phyloP scores from a whole-genome alignment of 2,797 vertebrate species.

The Sebastes hopkinsi region DNA sequence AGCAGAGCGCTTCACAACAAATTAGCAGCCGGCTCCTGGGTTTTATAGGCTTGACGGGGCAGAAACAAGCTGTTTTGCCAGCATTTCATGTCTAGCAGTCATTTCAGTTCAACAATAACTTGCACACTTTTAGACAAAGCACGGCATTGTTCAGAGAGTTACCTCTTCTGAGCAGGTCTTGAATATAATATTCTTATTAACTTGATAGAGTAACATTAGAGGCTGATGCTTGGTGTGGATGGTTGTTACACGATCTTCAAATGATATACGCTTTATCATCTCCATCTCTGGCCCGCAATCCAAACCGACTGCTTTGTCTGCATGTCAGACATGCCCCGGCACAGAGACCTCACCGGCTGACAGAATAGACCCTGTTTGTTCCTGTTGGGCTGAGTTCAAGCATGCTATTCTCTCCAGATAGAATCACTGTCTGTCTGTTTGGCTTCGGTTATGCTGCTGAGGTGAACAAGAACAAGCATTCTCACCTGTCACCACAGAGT shows the following conservation, averaged over 20 bases:
- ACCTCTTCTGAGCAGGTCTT: not conserved
- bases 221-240: not conserved
- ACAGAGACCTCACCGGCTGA: conserved; percentile 22
- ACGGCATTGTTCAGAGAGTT: conserved; percentile 28
- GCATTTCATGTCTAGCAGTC: conserved; percentile 32
- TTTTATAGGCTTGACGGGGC: conserved; percentile 55
- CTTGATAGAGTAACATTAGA: not conserved
- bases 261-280: conserved; percentile 20
- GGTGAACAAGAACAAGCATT: conserved; percentile 22
- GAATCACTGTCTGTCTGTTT: conserved; percentile 38
- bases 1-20: conserved; percentile 23
- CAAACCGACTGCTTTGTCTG: conserved; percentile 29
- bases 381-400: conserved; percentile 34
- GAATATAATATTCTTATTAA: not conserved
- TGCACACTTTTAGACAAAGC: conserved; percentile 36
- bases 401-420: conserved; percentile 43
- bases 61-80: conserved; percentile 34
- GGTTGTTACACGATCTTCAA: conserved; percentile 44
- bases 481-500: conserved; percentile 49
- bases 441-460: conserved; percentile 15
- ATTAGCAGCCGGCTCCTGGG: conserved; percentile 31
- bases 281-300: conserved; percentile 1
- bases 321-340: conserved; percentile 62
- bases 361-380: conserved; percentile 48
- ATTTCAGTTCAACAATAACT: conserved; percentile 28